phyloP scores from a whole-genome alignment of 2,888 invertebrate genomes.

The Orthosia cruda region DNA sequence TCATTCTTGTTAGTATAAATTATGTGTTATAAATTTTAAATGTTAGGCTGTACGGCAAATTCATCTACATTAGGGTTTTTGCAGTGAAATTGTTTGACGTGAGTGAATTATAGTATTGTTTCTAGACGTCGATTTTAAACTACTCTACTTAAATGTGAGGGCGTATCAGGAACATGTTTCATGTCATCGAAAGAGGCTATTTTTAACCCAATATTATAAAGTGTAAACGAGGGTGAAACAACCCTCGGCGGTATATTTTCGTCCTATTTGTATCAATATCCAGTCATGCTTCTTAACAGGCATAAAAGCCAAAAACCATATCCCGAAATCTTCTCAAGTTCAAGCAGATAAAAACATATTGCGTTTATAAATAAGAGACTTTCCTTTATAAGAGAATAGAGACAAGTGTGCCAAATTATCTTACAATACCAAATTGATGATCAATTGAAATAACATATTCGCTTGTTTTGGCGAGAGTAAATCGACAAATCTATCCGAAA shows the following conservation, averaged over 20 bases:
- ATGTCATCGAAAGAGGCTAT: slow-evolving; percentile 26
- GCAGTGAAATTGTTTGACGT: background rate
- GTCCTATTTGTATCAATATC: slow-evolving; percentile 23
- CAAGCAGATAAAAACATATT: slow-evolving; percentile 16
- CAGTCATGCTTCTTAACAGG: slow-evolving; percentile 40
- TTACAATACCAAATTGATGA: slow-evolving; percentile 56
- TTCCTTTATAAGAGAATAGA: slow-evolving; percentile 39
- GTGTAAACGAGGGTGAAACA: slow-evolving; percentile 21
- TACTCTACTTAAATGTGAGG: background rate
- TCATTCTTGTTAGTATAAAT: slow-evolving; percentile 50
- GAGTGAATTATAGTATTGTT: background rate
- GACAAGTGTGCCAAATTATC: slow-evolving; percentile 57
- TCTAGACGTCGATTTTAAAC: slow-evolving; percentile 3
- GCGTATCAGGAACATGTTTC: slow-evolving; percentile 8
- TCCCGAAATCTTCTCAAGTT: slow-evolving; percentile 5
- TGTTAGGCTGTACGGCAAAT: slow-evolving; percentile 28
- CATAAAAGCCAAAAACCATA: background rate
- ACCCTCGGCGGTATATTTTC: slow-evolving; percentile 27
- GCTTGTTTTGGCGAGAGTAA: slow-evolving; percentile 50
- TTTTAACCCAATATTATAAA: slow-evolving; percentile 32
- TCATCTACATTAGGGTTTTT: background rate
- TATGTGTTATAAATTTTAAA: slow-evolving; percentile 26
- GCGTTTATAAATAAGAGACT: slow-evolving; percentile 38
- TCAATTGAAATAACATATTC: slow-evolving; percentile 59
- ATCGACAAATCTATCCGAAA: slow-evolving; percentile 50